Conservation (phyloP, 2,797 vertebrate genomes). For the Hydrolagus colliei region DNA sequence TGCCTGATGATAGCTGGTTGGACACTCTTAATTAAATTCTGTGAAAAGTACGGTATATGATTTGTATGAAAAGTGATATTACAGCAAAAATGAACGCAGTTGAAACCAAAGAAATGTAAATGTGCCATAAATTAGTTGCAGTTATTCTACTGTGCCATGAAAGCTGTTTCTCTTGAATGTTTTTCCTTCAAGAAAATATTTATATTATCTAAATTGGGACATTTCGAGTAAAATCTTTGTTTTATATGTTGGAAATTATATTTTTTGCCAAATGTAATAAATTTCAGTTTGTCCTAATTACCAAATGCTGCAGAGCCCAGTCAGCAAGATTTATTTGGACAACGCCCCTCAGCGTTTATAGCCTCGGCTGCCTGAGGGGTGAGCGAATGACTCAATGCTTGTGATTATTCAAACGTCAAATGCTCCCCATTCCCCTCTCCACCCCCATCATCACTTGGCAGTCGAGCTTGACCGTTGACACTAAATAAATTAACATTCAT, state of each 20-base stretch:
- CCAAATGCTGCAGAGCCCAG: not conserved
- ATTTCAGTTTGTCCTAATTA: not conserved
- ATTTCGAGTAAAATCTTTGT: not conserved
- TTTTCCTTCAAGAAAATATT: not conserved
- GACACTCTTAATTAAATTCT: not conserved
- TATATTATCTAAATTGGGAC: conserved; percentile 1
- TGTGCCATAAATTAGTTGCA: not conserved
- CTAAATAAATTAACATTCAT: not conserved
- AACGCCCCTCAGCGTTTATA: not conserved
- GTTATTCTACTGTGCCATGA: not conserved
- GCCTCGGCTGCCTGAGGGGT: not conserved
- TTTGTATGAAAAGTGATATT: no score
- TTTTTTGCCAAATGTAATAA: not conserved
- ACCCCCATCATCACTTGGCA: not conserved
- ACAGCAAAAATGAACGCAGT: not conserved
- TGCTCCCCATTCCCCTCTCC: not conserved
- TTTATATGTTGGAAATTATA: not conserved
- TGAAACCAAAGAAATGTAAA: not conserved
- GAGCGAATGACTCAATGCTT: not conserved
- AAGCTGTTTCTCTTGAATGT: not conserved
- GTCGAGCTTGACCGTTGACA: not conserved
- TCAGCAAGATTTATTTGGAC: not conserved
- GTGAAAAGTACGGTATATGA: not conserved
- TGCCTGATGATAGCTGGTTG: not conserved
- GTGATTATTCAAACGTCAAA: not conserved